Conservation (phyloP, 2,888 invertebrate genomes). For the Tenthredo scrophulariae region DNA sequence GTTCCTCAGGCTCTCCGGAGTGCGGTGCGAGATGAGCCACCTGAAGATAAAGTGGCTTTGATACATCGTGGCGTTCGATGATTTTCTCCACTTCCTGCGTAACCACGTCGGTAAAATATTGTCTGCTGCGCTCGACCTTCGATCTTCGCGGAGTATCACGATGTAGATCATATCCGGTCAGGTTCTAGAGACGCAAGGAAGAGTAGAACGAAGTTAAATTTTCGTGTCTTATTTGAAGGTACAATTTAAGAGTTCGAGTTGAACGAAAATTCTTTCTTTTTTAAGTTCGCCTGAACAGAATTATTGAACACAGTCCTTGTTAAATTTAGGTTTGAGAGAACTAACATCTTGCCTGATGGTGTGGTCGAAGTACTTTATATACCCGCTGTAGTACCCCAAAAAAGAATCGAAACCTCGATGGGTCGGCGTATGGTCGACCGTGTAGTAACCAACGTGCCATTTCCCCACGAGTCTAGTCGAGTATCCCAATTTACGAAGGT, state of each 20-base stretch:
- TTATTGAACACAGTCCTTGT: constrained; percentile 16
- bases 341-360: constrained; percentile 78
- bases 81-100: constrained; percentile 84
- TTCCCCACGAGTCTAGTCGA: constrained; percentile 80
- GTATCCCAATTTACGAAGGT: constrained; percentile 79
- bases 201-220: constrained; percentile 40
- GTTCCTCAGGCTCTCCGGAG: constrained; percentile 84
- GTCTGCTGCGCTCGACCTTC: constrained; percentile 78
- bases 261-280: background rate
- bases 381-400: constrained; percentile 92
- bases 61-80: constrained; percentile 81
- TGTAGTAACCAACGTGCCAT: constrained; percentile 81
- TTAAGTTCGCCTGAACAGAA: background rate
- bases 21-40: constrained; percentile 91
- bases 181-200: constrained; percentile 57
- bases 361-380: constrained; percentile 89
- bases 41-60: constrained; percentile 88
- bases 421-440: constrained; percentile 83
- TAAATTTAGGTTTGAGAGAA: constrained; percentile 50
- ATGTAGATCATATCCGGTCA: constrained; percentile 78
- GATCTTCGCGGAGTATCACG: constrained; percentile 73
- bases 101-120: constrained; percentile 87
- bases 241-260: background rate
- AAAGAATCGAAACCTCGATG: constrained; percentile 89
- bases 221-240: constrained; percentile 58